A percentile compares a stretch with the other conserved stretches of the same genome.
Evolutionary conservation across 2,888 invertebrate species (phyloP).

Genomic region (Crossocerus cetratus): DNA sequence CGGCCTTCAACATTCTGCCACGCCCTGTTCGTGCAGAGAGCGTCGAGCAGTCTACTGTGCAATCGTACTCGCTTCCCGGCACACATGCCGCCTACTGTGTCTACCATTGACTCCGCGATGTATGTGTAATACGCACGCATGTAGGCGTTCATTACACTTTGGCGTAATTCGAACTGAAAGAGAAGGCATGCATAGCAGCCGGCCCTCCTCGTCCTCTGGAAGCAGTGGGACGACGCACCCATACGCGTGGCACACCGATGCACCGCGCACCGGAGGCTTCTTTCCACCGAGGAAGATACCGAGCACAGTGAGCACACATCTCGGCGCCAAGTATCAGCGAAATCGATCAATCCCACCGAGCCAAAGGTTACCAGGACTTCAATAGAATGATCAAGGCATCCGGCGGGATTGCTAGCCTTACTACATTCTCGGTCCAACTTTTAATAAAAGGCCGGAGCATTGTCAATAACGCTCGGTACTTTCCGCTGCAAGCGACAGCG

Average conservation of each 20-base stretch:
- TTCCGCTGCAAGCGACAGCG: background rate
- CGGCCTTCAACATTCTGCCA: conserved; percentile 46
- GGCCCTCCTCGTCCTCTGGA: conserved; percentile 19
- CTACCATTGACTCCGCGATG: conserved; percentile 18
- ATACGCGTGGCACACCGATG: background rate
- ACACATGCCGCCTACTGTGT: conserved; percentile 35
- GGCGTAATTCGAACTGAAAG: conserved; percentile 30
- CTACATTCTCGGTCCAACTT: background rate
- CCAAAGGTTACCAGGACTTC: too few species aligned
- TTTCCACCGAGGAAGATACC: background rate
- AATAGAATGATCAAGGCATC: too few species aligned
- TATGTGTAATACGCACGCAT: conserved; percentile 11
- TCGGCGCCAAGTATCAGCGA: background rate
- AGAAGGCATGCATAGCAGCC: conserved; percentile 19
- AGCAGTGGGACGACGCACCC: background rate
- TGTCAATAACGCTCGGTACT: background rate
- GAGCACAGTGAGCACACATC: background rate
- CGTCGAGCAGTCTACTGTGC: conserved; percentile 66
- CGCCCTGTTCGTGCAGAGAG: conserved; percentile 57
- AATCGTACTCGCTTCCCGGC: conserved; percentile 41
- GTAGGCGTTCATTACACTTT: conserved; percentile 29
- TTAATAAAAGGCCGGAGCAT: conserved; percentile 2
- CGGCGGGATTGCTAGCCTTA: too few species aligned
- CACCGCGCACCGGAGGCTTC: background rate
- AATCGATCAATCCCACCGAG: too few species aligned